Base-by-base conservation (phyloP, 2,113 vertebrate species). In the Calyptomena viridis region DNA sequence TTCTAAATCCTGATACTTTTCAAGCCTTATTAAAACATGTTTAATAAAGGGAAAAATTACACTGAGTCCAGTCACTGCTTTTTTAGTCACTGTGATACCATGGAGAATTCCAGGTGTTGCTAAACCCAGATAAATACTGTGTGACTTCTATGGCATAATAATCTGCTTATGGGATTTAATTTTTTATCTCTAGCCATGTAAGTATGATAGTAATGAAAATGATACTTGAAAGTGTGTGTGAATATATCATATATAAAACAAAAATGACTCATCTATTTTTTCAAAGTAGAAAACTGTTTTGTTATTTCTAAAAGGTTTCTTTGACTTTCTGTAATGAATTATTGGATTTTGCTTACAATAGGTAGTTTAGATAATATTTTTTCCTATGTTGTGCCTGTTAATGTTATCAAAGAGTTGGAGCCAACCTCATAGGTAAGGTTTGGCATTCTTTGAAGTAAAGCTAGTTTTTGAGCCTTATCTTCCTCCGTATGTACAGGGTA, bases 211-310 rank as follows among this genome's bases (percentile, higher is more conserved):
- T 74, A 87, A 80, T 85, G 76, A 91, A 96, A 91, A 92, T 72
- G 28, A 93, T 95, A 94, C 95, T 97, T 95, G 95, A 96, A 96
- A 94, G 71, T 89, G 90, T 89, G 87, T 96, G 92, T 92, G 90
- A 90, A 93, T 95, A 73, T 96, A 89, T 88, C 87, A 2, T 93
- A 94, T 95, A 92, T 89, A 94, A 89, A 94, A 60, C n/a, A 94
- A 94, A 96, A 95, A 95, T 90, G 8, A 94, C 69, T 86, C 84
- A 90, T 96, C 89, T 95, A 94, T 96, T 92, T 92, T 96, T 95
- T 96, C 80, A 78, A 74, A 93, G 60, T 95, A 94, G 91, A 92
- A 82, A 64, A 90, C 44, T 78, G 52, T 89, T 82, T 47, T 76
- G 62, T 94, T 96, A 90, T 78, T 95, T 92, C 76, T 78, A 30